A percentile compares a stretch with the other conserved stretches of the same genome.
phyloP scores from a whole-genome alignment of 2,113 vertebrate genomes.

The Silurus meridionalis region DNA sequence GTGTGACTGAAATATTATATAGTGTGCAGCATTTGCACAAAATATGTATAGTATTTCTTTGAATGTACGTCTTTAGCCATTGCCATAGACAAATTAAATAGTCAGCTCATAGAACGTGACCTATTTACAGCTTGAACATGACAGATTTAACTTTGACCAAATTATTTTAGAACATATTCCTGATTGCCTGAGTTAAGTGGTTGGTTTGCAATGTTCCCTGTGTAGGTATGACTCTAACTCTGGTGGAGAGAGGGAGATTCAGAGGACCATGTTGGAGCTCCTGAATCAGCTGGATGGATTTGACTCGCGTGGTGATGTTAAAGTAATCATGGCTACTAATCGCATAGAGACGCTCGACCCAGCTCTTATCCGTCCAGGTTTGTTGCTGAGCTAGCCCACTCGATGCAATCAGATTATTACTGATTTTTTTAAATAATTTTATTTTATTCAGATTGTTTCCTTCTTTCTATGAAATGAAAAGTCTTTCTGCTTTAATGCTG shows the following conservation, averaged over 20 bases:
- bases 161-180: neutral
- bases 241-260: conserved; percentile 93
- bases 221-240: conserved; percentile 95
- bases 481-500: neutral
- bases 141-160: neutral
- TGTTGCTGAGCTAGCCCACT: neutral
- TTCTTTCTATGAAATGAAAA: neutral
- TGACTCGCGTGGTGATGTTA: conserved; percentile 93
- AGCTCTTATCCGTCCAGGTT: conserved; percentile 95
- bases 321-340: conserved; percentile 99
- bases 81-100: neutral
- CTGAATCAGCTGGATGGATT: conserved; percentile 97
- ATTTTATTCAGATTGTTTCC: neutral
- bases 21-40: neutral
- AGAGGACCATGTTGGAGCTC: conserved; percentile 95
- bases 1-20: neutral
- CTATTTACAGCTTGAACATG: neutral
- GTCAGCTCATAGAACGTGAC: neutral
- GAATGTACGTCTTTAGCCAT: neutral
- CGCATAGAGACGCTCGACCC: conserved; percentile 97
- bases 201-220: neutral
- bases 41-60: neutral
- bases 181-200: neutral
- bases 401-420: neutral
- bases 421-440: neutral